Evolutionary conservation across 2,888 invertebrate genomes (phyloP).

Genomic region (Drosophila algonquin): DNA sequence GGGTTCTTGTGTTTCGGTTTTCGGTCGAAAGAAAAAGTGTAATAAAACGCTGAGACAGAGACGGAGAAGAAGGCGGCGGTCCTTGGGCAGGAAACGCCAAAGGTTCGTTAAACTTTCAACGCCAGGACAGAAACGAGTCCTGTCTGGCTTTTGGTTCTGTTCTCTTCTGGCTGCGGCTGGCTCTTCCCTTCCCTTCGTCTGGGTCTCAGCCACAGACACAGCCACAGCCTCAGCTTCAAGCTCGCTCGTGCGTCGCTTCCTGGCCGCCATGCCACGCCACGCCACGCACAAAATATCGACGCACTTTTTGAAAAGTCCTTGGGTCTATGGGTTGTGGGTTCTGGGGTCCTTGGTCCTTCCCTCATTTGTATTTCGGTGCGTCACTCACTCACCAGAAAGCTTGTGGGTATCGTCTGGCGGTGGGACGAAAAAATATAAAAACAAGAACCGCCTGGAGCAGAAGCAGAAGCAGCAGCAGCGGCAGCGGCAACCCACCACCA

Average conservation of each 20-base stretch:
- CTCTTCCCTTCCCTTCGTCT: conserved; percentile 41
- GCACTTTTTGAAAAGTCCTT: conserved; percentile 51
- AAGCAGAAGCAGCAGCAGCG: conserved; percentile 38
- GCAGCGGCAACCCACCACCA: conserved; percentile 42
- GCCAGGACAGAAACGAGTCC: conserved; percentile 37
- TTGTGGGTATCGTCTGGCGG: conserved; percentile 79
- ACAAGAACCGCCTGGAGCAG: conserved; percentile 50
- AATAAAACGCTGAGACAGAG: conserved; percentile 54
- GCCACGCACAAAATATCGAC: conserved; percentile 57
- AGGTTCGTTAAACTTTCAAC: conserved; percentile 76
- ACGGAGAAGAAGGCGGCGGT: conserved; percentile 8
- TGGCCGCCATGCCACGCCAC: conserved; percentile 57
- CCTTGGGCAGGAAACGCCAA: conserved; percentile 68
- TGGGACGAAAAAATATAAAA: conserved; percentile 51
- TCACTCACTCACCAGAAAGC: conserved; percentile 48
- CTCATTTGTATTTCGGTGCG: conserved; percentile 65
- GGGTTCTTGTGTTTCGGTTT: conserved; percentile 23
- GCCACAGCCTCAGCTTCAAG: conserved; percentile 40
- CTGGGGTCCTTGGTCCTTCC: conserved; percentile 32
- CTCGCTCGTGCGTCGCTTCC: conserved; percentile 65
- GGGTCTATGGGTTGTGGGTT: conserved; percentile 14
- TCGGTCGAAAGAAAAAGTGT: conserved; percentile 65
- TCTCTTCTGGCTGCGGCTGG: conserved; percentile 19
- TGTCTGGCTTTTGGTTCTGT: conserved; percentile 2
- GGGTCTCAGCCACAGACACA: conserved; percentile 61